Conservation (phyloP, 2,113 vertebrate genomes). For the Eulacestoma nigropectus region DNA sequence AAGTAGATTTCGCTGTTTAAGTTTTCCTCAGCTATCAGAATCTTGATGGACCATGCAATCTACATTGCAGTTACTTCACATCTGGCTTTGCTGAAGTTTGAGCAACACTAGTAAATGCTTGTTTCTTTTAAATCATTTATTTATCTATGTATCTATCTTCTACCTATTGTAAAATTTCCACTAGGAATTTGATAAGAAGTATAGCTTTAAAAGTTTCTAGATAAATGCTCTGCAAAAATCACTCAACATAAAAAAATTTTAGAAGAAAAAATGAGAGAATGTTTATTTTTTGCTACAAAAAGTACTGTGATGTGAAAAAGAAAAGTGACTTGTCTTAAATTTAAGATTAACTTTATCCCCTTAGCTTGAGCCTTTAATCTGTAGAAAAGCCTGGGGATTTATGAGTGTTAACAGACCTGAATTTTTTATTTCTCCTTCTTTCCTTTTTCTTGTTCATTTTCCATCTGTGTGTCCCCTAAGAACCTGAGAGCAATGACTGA, state of each 20-base stretch:
- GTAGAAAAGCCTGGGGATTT: constrained; percentile 58
- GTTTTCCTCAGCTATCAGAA: neutral
- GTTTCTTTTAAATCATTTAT: neutral
- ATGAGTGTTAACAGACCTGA: constrained; percentile 47
- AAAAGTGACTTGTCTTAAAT: constrained; percentile 53
- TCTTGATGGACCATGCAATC: neutral
- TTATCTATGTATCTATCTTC: neutral
- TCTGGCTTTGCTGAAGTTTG: neutral
- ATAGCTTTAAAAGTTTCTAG: neutral
- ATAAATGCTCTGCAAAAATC: neutral
- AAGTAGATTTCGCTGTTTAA: neutral
- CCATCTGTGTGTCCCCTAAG: constrained; percentile 15
- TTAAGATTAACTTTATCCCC: constrained; percentile 58
- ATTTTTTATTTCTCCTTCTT: constrained; percentile 50
- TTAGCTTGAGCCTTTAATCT: constrained; percentile 62
- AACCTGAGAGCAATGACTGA: constrained; percentile 9
- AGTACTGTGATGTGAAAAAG: neutral
- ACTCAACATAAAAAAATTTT: neutral
- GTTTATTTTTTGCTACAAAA: constrained; percentile 39
- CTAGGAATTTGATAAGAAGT: neutral
- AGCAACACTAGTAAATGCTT: neutral
- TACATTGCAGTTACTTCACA: neutral
- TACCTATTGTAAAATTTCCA: neutral
- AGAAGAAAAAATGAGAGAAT: neutral
- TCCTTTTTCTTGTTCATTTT: constrained; percentile 43